Evolutionary conservation across 53 echinoderm and acorn worm species (phyloP).

Genomic region (Apostichopus leukothele): DNA sequence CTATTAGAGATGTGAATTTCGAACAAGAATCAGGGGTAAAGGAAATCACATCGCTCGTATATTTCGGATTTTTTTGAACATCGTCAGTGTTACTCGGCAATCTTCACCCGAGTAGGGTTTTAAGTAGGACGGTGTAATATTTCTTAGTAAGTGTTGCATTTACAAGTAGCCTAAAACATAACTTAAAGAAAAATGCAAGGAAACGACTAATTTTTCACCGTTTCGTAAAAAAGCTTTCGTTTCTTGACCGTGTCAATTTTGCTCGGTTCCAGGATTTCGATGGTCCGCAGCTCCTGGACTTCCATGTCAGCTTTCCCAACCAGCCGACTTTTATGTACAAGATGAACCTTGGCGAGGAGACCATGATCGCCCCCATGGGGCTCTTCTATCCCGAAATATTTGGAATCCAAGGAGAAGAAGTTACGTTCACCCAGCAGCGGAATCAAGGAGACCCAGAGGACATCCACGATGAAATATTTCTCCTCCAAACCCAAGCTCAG

Average conservation of each 20-base stretch:
- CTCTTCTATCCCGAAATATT: conserved; percentile 89
- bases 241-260: background rate
- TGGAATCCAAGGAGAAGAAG: conserved; percentile 77
- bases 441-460: conserved; percentile 98
- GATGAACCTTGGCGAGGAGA: conserved; percentile 94
- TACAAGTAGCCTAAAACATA: too few relatives aligned
- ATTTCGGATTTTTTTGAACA: too few relatives aligned
- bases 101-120: too few relatives aligned
- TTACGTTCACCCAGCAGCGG: conserved; percentile 87
- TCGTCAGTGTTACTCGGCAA: too few relatives aligned
- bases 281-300: conserved; percentile 84
- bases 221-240: too few relatives aligned
- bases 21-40: too few relatives aligned
- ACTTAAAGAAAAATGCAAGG: too few relatives aligned
- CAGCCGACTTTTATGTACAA: conserved; percentile 90
- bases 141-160: too few relatives aligned
- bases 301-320: conserved; percentile 92
- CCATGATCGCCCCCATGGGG: conserved; percentile 93
- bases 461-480: conserved; percentile 88
- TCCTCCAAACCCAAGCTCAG: conserved; percentile 92
- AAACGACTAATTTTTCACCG: too few relatives aligned
- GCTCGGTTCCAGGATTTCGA: conserved; percentile 72
- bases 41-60: too few relatives aligned
- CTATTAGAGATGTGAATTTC: too few relatives aligned
- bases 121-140: too few relatives aligned